phyloP scores from a whole-genome alignment of 2,888 invertebrate species.

The Netelia virgata region DNA sequence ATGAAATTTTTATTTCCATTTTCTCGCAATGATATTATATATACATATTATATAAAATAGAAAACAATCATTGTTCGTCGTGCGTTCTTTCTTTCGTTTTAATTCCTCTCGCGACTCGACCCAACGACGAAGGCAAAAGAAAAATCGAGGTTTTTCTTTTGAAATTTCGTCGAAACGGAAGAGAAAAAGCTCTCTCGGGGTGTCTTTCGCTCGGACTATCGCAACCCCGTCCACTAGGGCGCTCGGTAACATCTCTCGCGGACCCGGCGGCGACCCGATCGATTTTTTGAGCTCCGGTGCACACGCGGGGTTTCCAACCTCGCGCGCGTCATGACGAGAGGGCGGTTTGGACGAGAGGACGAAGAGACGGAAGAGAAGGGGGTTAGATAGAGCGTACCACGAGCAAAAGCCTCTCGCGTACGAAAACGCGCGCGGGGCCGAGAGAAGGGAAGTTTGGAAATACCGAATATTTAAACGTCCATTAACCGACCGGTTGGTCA shows the following conservation, averaged over 20 bases:
- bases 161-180: too few relatives aligned
- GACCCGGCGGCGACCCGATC: constrained; percentile 46
- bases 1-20: too few relatives aligned
- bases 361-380: not conserved
- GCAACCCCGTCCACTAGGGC: not conserved
- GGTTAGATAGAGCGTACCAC: not conserved
- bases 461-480: constrained; percentile 60
- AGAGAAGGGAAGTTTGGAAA: constrained; percentile 53
- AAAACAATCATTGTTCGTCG: too few relatives aligned
- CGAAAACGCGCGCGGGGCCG: constrained; percentile 17
- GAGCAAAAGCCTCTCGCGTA: constrained; percentile 16
- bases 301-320: not conserved
- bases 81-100: too few relatives aligned
- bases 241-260: not conserved
- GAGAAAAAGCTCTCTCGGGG: too few relatives aligned
- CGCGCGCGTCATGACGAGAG: not conserved
- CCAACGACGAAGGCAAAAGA: too few relatives aligned
- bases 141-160: too few relatives aligned
- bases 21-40: too few relatives aligned
- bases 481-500: constrained; percentile 40
- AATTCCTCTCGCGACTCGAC: too few relatives aligned
- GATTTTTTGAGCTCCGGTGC: constrained; percentile 50
- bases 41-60: too few relatives aligned
- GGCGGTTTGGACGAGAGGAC: not conserved
- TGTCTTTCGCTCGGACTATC: constrained; percentile 14